Base-by-base conservation (phyloP, 1,140 invertebrate genomes). In the Kradibia gibbosae region DNA sequence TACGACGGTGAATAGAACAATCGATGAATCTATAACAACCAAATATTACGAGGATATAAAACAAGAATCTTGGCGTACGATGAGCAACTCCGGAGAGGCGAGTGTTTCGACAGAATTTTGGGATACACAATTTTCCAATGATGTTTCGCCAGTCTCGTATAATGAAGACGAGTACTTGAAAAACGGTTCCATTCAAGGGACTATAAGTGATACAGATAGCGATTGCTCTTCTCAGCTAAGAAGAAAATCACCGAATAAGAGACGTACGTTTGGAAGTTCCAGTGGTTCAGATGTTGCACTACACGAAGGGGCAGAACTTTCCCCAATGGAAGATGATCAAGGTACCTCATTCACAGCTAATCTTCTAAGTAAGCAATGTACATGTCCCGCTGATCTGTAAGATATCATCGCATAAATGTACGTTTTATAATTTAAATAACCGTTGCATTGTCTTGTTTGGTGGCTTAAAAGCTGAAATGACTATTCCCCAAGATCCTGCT, bases 281-380 rank as follows among this genome's bases (percentile, higher is more conserved):
- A 94, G 93, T 86, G 93, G 93, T 39, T 94, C 93, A 20, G 93
- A 94, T 86, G 91, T 94, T 48, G 93, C 93, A 80, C 89, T 94
- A 50, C 93, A 94, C 88, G 93, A 94, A 89, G 93, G 91, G 78
- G 90, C 90, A 67, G 91, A 92, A 80, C 89, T 92, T 31, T 93
- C 91, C 80, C 91, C 91, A 83, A 86, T 91, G 88, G 91, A 91
- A 85, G 91, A 91, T 85, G 91, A 91, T 89, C 91, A 91, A 91
- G 91, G 91, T 91, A 91, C 88, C 87, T 85, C 86, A 87, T 84
- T 86, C 84, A 85, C 89, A 90, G 88, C 89, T 90, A 89, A 88
- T 85, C 86, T 91, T 91, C 89, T 91, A 90, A 91, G 89, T 91
- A 91, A 91, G 89, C 90, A 87, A 91, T 91, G 89, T 91, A 90